Conservation (phyloP, 1,140 invertebrate genomes). For the Sinella curviseta region DNA sequence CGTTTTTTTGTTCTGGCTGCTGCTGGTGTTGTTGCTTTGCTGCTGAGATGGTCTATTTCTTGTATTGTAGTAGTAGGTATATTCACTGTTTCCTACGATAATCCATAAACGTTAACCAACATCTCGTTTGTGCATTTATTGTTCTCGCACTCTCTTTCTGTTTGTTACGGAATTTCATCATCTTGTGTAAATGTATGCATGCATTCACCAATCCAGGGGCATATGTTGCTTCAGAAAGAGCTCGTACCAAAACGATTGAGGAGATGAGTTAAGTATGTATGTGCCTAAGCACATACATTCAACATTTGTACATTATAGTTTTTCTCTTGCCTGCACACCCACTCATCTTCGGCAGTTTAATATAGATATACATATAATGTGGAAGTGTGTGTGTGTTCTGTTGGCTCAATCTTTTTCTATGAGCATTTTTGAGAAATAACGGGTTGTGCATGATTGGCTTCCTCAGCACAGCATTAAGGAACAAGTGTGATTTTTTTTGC, state of each 20-base stretch:
- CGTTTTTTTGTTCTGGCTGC: too few relatives aligned
- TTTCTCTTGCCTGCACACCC: slow-evolving; percentile 2
- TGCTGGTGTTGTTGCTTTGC: too few relatives aligned
- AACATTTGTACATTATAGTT: background rate
- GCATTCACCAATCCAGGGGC: too few relatives aligned
- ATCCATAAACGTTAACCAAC: slow-evolving; percentile 13
- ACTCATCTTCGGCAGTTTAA: too few relatives aligned
- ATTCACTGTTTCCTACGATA: background rate
- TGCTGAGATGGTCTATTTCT: too few relatives aligned
- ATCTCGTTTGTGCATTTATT: slow-evolving; percentile 10
- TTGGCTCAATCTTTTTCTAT: background rate
- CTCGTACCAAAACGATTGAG: background rate
- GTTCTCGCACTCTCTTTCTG: too few relatives aligned
- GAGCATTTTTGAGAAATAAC: slow-evolving; percentile 15
- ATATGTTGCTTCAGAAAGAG: slow-evolving; percentile 1
- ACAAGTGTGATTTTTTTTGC: slow-evolving; percentile 25
- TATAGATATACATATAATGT: background rate
- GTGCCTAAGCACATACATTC: background rate
- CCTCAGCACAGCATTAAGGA: slow-evolving; percentile 22
- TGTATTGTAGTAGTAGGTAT: slow-evolving; percentile 25
- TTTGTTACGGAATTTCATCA: slow-evolving; percentile 12
- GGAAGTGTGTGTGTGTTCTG: too few relatives aligned
- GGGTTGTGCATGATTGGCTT: slow-evolving; percentile 29
- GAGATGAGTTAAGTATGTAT: background rate
- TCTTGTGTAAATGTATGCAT: background rate